Evolutionary conservation across 2,888 invertebrate species (phyloP), one percentile per base, ranked within the genome.

Genomic region (Drosophila affinis): DNA sequence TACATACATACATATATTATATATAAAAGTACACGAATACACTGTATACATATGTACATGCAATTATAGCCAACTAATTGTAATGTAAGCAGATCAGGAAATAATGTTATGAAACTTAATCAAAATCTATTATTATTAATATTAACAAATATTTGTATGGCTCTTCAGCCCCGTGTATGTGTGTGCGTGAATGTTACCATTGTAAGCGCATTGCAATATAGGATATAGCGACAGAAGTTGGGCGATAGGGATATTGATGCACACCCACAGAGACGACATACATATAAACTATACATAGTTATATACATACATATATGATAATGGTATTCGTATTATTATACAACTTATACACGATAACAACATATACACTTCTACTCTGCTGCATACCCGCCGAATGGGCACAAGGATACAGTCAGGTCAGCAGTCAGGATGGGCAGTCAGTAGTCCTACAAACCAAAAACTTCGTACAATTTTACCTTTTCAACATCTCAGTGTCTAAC

Each of bases 401-500:
- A 27, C 21, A 62, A 32, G 39, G 18, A 57, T 46, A 44, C 46
- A 27, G 27, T 27, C 27, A 9, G 29, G 21, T 32, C 46, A 44
- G 21, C 39, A 29, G 29, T 29, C 29, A 9, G 29, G 52, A 62
- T 58, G 73, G 70, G 70, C 46, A 49, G 53, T 56, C 45, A 45
- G 59, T 59, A 59, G 18, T 59, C 68, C 69, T 62, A 59, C 58
- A 59, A 64, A 58, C 53, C 39, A 62, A 75, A 32, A 76, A 76
- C 57, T 73, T 80, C 84, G 80, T 83, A 83, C 87, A 81, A 87
- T 87, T 89, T 87, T 89, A 89, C 89, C 85, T 87, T 89, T 89
- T 88, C 88, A 88, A 72, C 74, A 78, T 89, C 89, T 89, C 89
- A 88, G 79, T 89, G 89, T 89, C 89, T 89, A 89, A 82, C 78